Evolutionary conservation across 2,888 invertebrate genomes (phyloP).

Genomic region (Polydrusus tereticollis): DNA sequence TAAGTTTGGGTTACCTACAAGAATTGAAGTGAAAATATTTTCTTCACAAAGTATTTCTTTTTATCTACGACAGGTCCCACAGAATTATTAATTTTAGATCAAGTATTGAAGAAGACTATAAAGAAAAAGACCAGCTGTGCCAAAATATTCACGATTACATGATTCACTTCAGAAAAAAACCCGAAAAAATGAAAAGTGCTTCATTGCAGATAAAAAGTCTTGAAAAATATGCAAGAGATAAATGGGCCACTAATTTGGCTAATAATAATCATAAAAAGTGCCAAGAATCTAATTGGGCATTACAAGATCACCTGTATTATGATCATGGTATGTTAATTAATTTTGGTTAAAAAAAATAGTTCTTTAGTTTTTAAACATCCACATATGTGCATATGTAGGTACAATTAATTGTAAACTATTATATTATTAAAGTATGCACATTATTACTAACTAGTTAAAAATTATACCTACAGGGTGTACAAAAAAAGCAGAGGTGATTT

Average conservation of each 20-base stretch:
- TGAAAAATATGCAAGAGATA: background rate
- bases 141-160: background rate
- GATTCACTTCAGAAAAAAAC: background rate
- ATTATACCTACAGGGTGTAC: too few species aligned
- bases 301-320: background rate
- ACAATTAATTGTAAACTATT: background rate
- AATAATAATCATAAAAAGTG: background rate
- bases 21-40: background rate
- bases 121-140: background rate
- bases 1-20: background rate
- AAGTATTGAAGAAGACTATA: background rate
- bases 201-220: background rate
- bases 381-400: background rate
- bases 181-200: background rate
- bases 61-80: background rate
- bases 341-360: background rate
- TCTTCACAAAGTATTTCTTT: background rate
- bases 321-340: background rate
- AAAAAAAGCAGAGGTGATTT: too few species aligned
- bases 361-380: background rate
- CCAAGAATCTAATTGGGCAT: background rate
- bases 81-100: background rate
- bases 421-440: background rate
- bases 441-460: background rate
- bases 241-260: background rate